Conservation (phyloP, 1,140 invertebrate species). For the Cheumatopsyche charites region DNA sequence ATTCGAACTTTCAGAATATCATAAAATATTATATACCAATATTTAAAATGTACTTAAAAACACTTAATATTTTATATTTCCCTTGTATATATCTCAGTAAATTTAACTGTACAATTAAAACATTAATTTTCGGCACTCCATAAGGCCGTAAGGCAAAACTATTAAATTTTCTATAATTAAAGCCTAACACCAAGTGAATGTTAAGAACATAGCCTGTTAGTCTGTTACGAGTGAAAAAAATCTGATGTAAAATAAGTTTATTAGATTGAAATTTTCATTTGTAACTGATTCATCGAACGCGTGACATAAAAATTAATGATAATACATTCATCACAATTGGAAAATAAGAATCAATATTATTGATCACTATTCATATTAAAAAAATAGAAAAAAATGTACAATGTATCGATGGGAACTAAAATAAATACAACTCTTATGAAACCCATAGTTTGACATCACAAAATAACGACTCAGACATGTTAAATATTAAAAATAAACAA, state of each 20-base stretch:
- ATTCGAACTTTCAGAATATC: no score
- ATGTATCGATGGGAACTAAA: background rate
- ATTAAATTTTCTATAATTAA: constrained; percentile 28
- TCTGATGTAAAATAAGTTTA: no score
- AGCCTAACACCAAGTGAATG: no score
- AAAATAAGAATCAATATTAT: background rate
- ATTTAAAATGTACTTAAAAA: constrained; percentile 8
- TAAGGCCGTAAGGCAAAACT: constrained; percentile 29
- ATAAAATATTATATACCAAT: constrained; percentile 1
- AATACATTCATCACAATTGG: constrained; percentile 8
- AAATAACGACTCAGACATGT: constrained; percentile 3
- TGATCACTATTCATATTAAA: background rate
- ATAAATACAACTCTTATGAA: background rate
- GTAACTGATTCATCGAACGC: no score
- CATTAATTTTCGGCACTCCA: constrained; percentile 19
- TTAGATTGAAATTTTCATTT: no score
- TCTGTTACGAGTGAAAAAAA: no score
- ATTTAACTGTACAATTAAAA: constrained; percentile 26
- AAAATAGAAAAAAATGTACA: constrained; percentile 5
- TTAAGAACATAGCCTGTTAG: no score
- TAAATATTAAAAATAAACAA: background rate
- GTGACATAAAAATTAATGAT: constrained; percentile 1
- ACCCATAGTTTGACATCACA: constrained; percentile 15
- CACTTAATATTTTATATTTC: constrained; percentile 32
- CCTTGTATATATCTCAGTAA: constrained; percentile 37